Percentiles rank a stretch among this genome's conserved stretches.
These are phyloP conservation scores for Trichacis sp. DNA, from an alignment of 2,888 invertebrate species.

Conservation along the genomic window DNA sequence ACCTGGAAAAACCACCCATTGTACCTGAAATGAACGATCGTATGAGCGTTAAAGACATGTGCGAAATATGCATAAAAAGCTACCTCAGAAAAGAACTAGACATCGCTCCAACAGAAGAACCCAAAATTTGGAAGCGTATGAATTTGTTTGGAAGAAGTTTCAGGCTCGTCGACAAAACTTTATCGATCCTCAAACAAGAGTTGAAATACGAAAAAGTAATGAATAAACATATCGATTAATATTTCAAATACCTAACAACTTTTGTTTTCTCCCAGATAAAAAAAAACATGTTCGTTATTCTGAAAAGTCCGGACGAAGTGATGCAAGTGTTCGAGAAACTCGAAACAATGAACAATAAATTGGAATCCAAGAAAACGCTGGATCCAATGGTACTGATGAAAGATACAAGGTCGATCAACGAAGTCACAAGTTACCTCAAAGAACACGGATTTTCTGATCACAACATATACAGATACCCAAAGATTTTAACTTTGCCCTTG, in stretches of 20 bases:
- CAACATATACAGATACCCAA: constrained; percentile 71
- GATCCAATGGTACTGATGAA: constrained; percentile 71
- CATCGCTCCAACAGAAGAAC: constrained; percentile 58
- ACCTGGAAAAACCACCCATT: constrained; percentile 5
- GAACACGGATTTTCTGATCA: constrained; percentile 70
- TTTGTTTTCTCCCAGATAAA: constrained; percentile 64
- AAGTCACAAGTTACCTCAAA: constrained; percentile 72
- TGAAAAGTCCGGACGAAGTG: constrained; percentile 73
- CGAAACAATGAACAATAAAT: too few species aligned
- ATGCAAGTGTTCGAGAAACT: constrained; percentile 72
- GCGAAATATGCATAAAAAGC: constrained; percentile 54
- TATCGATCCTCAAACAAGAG: constrained; percentile 72
- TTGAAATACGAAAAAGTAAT: constrained; percentile 70
- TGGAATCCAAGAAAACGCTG: too few species aligned
- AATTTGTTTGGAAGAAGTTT: constrained; percentile 70
- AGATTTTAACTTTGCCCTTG: constrained; percentile 73
- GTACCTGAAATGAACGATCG: constrained; percentile 42
- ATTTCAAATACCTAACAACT: not conserved
- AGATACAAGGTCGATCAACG: constrained; percentile 70
- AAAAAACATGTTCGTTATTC: constrained; percentile 74
- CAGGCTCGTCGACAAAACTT: constrained; percentile 71
- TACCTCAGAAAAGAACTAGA: constrained; percentile 68
- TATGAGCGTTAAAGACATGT: constrained; percentile 56
- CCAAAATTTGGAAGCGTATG: constrained; percentile 62
- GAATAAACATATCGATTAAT: too few species aligned